Base-by-base conservation (phyloP, 2,797 vertebrate genomes). In the Rhyacichthys aspro region DNA sequence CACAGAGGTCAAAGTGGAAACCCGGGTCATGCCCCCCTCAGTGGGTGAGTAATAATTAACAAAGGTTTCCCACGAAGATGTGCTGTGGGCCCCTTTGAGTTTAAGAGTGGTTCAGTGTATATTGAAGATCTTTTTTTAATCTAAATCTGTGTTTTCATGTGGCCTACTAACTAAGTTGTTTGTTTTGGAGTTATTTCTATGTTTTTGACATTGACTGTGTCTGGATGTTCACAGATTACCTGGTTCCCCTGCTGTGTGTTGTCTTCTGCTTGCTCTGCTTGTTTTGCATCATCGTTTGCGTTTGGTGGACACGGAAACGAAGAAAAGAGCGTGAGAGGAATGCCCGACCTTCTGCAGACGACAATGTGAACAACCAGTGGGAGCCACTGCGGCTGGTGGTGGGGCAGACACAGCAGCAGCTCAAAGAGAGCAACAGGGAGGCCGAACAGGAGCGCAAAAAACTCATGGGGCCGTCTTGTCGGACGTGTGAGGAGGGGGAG, bases 291-390 rank as follows among this genome's bases (percentile, higher is more conserved):
- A 94, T 92, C 17, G 87, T 98, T 37, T 98, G 95, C 0, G 92
- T 97, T 54, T 98, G 97, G 97, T 99, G 98, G 97, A 98, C 93
- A 0, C 93, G 96, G 52, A 98, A 98, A 64, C 93, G 98, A 41
- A 95, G 96, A 94, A 99, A 99, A 98, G 96, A 94, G 74, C 91
- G 97, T 0, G 96, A 98, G 87, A 93, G 96, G 78, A 64, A 88
- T 59, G 14, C 60, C 0, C 74, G 63, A 1, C 67, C 69, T 0
- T 32, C 62, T 10, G 62, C 89, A 8, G 95, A 94, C 17, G 94
- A 95, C 54, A 93, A 81, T 49, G 81, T 95, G 70, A 99, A 98
- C 91, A 98, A 99, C 92, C 96, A 97, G 79, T 96, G 95, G 95
- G 95, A 96, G 3, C 94, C 95, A 0, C 94, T 98, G 19, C 94